These are phyloP conservation scores for Chaunax sp. DNA, from an alignment of 2,797 vertebrate species.

Conservation along the genomic window DNA sequence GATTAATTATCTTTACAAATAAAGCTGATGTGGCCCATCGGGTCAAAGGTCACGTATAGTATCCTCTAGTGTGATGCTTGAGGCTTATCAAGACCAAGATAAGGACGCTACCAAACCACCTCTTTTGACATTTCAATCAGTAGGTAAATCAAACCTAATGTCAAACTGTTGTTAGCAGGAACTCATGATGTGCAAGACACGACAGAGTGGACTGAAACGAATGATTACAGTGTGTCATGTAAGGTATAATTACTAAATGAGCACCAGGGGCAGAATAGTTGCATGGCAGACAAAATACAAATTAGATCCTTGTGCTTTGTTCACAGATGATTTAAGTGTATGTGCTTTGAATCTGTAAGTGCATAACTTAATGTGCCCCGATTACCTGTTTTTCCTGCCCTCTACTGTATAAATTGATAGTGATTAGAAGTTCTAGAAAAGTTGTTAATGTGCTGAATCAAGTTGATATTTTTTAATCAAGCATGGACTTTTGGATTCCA, in stretches of 20 bases:
- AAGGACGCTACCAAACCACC: conserved; percentile 12
- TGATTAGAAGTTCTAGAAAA: too few relatives aligned
- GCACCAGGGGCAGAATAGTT: background rate
- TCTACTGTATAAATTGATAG: background rate
- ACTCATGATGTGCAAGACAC: background rate
- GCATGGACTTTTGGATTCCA: too few relatives aligned
- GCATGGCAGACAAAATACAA: conserved; percentile 1
- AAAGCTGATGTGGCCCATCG: conserved; percentile 63
- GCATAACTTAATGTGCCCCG: background rate
- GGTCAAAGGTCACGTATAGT: conserved; percentile 62
- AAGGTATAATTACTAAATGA: background rate
- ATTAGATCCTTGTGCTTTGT: background rate
- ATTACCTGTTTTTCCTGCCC: background rate
- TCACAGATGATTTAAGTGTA: background rate
- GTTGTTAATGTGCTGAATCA: background rate
- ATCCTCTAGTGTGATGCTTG: background rate
- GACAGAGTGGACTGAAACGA: background rate
- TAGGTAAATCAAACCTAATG: background rate
- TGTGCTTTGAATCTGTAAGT: background rate
- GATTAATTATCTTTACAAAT: background rate
- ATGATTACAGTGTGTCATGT: background rate
- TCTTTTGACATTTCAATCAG: conserved; percentile 34
- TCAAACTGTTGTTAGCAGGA: background rate
- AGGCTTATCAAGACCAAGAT: background rate
- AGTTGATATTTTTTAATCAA: background rate